These are phyloP conservation scores for Eretmocerus hayati DNA, from an alignment of 2,888 invertebrate genomes.

Conservation along the genomic window DNA sequence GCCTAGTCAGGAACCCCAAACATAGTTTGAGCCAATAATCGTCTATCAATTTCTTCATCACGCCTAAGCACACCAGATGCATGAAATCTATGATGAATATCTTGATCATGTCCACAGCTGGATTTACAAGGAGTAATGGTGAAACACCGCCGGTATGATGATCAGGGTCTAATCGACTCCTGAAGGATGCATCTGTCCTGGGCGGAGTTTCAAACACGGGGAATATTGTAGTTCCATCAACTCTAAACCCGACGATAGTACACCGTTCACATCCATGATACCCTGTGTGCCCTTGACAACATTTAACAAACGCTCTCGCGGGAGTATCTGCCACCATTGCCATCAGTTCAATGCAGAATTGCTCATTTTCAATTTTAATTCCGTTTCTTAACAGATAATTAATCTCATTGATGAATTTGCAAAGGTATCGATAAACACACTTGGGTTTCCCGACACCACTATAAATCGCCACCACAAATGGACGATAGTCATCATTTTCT, in stretches of 20 bases:
- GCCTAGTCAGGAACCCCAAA: neutral
- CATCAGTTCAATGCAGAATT: too few relatives aligned
- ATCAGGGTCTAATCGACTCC: neutral
- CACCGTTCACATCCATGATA: neutral
- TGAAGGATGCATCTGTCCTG: neutral
- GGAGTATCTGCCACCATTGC: too few relatives aligned
- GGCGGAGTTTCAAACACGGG: neutral
- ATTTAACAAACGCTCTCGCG: neutral
- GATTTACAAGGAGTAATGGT: neutral
- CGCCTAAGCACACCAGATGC: neutral
- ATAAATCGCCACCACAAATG: too few relatives aligned
- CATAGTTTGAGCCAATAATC: neutral
- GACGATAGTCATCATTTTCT: too few relatives aligned
- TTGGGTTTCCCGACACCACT: too few relatives aligned
- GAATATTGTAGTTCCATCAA: neutral
- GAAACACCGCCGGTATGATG: neutral
- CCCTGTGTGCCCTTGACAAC: neutral
- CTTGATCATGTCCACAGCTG: neutral
- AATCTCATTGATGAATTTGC: too few relatives aligned
- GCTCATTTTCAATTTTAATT: too few relatives aligned
- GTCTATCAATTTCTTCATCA: neutral
- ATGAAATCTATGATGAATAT: neutral
- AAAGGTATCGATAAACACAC: too few relatives aligned
- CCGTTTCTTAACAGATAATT: too few relatives aligned
- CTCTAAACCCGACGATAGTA: neutral